phyloP scores from a whole-genome alignment of 2,113 vertebrate species.

The Perccottus glenii region DNA sequence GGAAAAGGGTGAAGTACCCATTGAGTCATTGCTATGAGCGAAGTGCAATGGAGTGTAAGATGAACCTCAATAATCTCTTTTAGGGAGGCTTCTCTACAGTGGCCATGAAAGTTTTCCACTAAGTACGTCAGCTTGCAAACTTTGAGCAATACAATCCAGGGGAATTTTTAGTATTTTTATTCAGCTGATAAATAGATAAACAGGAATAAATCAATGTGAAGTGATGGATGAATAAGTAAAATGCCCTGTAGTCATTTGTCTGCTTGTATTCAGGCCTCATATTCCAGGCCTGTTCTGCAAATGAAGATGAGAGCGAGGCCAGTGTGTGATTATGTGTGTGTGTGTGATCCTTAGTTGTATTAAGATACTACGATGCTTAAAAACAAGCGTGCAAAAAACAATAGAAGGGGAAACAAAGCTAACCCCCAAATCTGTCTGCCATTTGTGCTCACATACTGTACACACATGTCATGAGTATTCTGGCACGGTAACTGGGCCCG shows the following conservation, averaged over 20 bases:
- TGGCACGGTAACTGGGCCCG: constrained; percentile 75
- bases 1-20: constrained; percentile 31
- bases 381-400: constrained; percentile 61
- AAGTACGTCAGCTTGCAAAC: constrained; percentile 48
- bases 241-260: constrained; percentile 77
- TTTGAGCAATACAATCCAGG: constrained; percentile 56
- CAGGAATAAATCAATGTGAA: constrained; percentile 76
- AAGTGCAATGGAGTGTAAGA: constrained; percentile 41
- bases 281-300: constrained; percentile 59
- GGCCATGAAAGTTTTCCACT: constrained; percentile 64
- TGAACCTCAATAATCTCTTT: constrained; percentile 46
- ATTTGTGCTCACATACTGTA: constrained; percentile 77
- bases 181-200: constrained; percentile 76
- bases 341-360: constrained; percentile 45
- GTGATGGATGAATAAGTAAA: constrained; percentile 78
- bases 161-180: constrained; percentile 29
- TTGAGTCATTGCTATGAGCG: constrained; percentile 32
- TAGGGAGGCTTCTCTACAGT: constrained; percentile 33
- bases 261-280: constrained; percentile 66
- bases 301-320: constrained; percentile 59
- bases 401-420: constrained; percentile 69
- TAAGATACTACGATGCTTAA: constrained; percentile 58
- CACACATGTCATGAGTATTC: constrained; percentile 76
- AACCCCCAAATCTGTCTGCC: constrained; percentile 76
- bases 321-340: constrained; percentile 16